Percentiles rank a stretch among this genome's conserved stretches.
Conservation (phyloP, 2,888 invertebrate genomes). For the Blastobasis adustella region DNA sequence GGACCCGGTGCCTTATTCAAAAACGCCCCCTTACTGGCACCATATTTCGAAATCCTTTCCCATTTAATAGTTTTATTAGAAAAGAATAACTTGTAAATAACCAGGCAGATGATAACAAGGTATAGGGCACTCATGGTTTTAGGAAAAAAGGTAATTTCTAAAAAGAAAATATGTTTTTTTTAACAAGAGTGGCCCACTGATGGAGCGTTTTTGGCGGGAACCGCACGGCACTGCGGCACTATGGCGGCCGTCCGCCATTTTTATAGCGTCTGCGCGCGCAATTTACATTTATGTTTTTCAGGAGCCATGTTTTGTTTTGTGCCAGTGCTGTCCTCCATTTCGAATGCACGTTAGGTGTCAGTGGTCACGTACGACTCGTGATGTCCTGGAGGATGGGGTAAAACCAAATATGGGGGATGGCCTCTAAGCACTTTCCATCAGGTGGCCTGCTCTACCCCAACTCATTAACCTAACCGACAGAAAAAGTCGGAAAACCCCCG, state of each 20-base stretch:
- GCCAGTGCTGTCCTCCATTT: too few species aligned
- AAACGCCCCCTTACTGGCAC: conserved; percentile 26
- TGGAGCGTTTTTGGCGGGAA: conserved; percentile 45
- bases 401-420: too few species aligned
- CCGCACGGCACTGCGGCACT: conserved; percentile 27
- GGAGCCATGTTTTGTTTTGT: too few species aligned
- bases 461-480: too few species aligned
- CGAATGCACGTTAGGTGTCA: too few species aligned
- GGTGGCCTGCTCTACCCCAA: too few species aligned
- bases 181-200: conserved; percentile 44
- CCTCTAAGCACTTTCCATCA: too few species aligned
- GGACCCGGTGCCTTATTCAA: conserved; percentile 78
- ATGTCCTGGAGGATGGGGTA: too few species aligned
- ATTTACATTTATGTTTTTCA: conserved; percentile 15
- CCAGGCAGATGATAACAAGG: conserved; percentile 32
- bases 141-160: conserved; percentile 20
- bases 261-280: conserved; percentile 19
- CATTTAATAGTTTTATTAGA: conserved; percentile 31
- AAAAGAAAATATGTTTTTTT: conserved; percentile 34
- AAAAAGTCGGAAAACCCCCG: too few species aligned
- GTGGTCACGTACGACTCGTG: too few species aligned
- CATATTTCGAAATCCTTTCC: conserved; percentile 34
- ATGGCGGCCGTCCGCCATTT: conserved; percentile 17
- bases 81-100: conserved; percentile 43
- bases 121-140: conserved; percentile 63